These are phyloP conservation scores for Antennarius striatus DNA, from an alignment of 2,113 vertebrate genomes.

Conservation along the genomic window DNA sequence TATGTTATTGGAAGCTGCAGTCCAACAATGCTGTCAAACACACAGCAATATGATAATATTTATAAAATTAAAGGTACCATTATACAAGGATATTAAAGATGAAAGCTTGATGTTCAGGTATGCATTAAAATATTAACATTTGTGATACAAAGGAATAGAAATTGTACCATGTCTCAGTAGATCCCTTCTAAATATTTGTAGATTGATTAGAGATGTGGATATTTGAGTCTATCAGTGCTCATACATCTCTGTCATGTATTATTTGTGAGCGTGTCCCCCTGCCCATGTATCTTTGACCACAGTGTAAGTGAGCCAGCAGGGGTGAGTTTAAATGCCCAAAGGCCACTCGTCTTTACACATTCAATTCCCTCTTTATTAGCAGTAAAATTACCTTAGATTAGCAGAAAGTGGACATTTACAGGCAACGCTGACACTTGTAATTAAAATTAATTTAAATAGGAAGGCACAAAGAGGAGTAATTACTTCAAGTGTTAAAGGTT, in stretches of 20 bases:
- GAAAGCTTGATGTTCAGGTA: too few species aligned
- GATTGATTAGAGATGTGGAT: neutral
- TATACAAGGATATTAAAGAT: too few species aligned
- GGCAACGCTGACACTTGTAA: conserved; percentile 70
- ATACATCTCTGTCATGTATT: neutral
- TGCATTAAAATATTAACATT: too few species aligned
- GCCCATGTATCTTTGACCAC: conserved; percentile 65
- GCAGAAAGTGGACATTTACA: conserved; percentile 74
- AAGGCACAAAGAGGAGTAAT: conserved; percentile 78
- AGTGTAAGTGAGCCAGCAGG: conserved; percentile 52
- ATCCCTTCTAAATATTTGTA: too few species aligned
- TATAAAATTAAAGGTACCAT: too few species aligned
- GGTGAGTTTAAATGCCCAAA: conserved; percentile 49
- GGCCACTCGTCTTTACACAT: conserved; percentile 61
- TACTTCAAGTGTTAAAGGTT: conserved; percentile 74
- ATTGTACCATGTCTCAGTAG: too few species aligned
- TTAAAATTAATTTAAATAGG: conserved; percentile 78
- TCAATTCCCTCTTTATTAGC: conserved; percentile 75
- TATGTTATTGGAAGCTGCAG: too few species aligned
- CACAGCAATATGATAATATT: too few species aligned
- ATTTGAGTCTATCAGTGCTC: neutral
- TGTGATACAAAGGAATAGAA: too few species aligned
- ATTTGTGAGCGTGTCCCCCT: conserved; percentile 39
- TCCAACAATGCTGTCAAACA: too few species aligned
- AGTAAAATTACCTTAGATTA: conserved; percentile 77